phyloP scores from a whole-genome alignment of 2,113 vertebrate genomes.

The Opisthocomus hoazin region DNA sequence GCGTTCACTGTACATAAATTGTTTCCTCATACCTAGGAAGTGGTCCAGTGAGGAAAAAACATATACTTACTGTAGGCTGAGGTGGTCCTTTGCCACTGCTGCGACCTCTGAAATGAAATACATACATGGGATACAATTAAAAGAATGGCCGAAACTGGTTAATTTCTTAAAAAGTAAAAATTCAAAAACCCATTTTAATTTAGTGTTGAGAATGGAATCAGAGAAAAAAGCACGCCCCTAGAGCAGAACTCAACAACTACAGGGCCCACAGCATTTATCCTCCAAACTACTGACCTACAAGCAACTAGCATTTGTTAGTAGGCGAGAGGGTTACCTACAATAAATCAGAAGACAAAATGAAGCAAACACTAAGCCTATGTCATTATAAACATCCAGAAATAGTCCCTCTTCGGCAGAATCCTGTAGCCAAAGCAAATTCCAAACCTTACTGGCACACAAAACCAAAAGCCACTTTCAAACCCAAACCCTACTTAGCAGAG shows the following conservation, averaged over 20 bases:
- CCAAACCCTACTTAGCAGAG: background rate
- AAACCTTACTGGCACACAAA: background rate
- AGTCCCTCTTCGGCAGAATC: background rate
- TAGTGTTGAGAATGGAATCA: background rate
- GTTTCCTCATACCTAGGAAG: background rate
- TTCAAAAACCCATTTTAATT: background rate
- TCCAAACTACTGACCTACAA: background rate
- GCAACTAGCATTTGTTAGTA: background rate
- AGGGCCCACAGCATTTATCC: background rate
- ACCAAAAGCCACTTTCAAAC: background rate
- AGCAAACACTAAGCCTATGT: background rate
- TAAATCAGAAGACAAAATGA: background rate
- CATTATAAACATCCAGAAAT: background rate
- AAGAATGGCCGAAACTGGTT: background rate
- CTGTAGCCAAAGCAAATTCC: background rate
- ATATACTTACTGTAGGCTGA: conserved; percentile 83
- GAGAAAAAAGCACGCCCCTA: background rate
- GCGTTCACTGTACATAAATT: background rate
- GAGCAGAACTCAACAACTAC: background rate
- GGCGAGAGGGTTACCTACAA: background rate
- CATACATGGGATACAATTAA: background rate
- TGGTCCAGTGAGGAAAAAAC: background rate
- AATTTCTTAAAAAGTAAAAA: background rate
- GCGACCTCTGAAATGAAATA: conserved; percentile 85
- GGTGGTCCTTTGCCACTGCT: conserved; percentile 91